Base-by-base conservation (phyloP, 2,113 vertebrate species). In the Pedionomus torquatus region DNA sequence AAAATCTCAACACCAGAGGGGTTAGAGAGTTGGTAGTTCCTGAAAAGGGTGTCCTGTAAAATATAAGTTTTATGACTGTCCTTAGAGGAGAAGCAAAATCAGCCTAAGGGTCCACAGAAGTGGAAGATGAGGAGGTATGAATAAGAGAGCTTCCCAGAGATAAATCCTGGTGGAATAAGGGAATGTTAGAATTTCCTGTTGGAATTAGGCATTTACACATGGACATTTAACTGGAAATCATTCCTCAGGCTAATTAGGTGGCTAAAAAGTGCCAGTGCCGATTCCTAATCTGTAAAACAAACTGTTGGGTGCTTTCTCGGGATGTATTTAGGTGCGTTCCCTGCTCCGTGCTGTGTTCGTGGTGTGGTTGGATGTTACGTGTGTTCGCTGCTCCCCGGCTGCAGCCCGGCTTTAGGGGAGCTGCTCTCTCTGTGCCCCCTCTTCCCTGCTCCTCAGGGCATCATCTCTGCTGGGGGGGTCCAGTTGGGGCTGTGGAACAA, bases 1-100 rank as follows among this genome's bases (percentile, higher is more conserved):
- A 90, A 92, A 92, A 94, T 63, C 81, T 14, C 11, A 89, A 94
- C 44, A 11, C 17, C 63, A 77, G 35, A 7, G 39, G 78, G 61
- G n/a, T 48, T 19, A 79, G 69, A 93, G 75, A 70, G 7, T 13
- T 52, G 60, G 71, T 83, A 71, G 68, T 94, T 87, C 25, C 64
- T 52, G 63, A 51, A 37, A 43, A 51, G 25, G 60, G 21, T 26
- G 46, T 69, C 26, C 69, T 57, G 66, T 84, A 68, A 90, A 88
- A 21, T 17, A 6, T 13, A 66, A 21, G 28, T 41, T 70, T 24
- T 8, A 60, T 51, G 70, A 41, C 49, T 16, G 49, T 81, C 70
- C 70, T 87, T 26, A 52, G 82, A 80, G 75, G 82, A 72, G 80
- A 90, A 43, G 46, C 31, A 78, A 57, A 57, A 65, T 84, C 72